Base-by-base conservation (phyloP, 2,113 vertebrate species). In the Abramis brama region DNA sequence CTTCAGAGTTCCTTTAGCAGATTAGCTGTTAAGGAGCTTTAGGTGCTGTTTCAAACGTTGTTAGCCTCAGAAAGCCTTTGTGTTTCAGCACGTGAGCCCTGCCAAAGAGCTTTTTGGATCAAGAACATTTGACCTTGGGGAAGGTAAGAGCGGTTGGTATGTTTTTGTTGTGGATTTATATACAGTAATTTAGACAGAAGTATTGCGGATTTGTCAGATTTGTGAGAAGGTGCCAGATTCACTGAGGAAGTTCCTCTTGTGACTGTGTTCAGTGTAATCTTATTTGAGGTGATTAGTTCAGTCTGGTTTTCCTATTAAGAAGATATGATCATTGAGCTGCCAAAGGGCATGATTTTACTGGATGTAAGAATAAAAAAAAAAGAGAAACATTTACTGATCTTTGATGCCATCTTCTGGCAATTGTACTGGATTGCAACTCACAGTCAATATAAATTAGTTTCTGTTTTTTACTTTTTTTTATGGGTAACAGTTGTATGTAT, bases 11-110 rank as follows among this genome's bases (percentile, higher is more conserved):
- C 64, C 79, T 55, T 82, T 33, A 87, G 83, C 50, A 86, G 89
- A 90, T 86, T 86, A 85, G 74, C 84, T 66, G 47, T 85, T 90
- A 90, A 90, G 82, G n/a, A 90, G 89, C 82, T 88, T 90, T 86
- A 50, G 73, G 36, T 83, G 85, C 64, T 70, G 84, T 88, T 85
- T 83, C 83, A n/a, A 86, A 86, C 76, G 70, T 70, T 86, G 84
- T 83, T 88, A 57, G 75, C 78, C 83, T 79, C 21, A 43, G 74
- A 76, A 85, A 75, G 52, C 82, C 70, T 81, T 83, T 87, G 85
- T 52, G 39, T 79, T 75, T 39, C 43, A 66, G 36, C 64, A 57
- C 43, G 33, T 83, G 55, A 85, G 50, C 25, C 71, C 84, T 83
- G 70, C 27, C 45, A 25, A 70, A 47, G 21, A 64, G 76, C 43